Evolutionary conservation across 2,113 vertebrate genomes (phyloP).

Genomic region (Hymenochirus boettgeri): DNA sequence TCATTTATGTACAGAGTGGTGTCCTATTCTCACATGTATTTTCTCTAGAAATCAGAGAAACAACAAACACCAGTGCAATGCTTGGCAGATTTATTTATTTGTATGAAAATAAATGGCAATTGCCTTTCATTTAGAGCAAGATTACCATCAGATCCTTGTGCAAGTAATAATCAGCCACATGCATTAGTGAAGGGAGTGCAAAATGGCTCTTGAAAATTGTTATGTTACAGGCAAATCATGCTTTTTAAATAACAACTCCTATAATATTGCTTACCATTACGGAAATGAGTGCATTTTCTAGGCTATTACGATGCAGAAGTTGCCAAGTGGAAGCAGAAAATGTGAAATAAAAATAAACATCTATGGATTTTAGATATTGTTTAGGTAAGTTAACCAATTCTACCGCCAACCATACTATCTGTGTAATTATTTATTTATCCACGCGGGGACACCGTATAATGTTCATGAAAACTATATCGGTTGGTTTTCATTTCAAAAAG

Average conservation of each 20-base stretch:
- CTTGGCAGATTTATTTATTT: conserved; percentile 45
- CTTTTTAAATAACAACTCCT: conserved; percentile 39
- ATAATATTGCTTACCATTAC: conserved; percentile 23
- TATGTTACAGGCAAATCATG: conserved; percentile 20
- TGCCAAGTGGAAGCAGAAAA: conserved; percentile 47
- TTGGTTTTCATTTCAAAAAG: conserved; percentile 18
- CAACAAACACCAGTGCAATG: conserved; percentile 32
- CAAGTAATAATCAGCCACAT: conserved; percentile 24
- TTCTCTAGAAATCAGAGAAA: conserved; percentile 44
- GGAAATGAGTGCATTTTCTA: conserved; percentile 45
- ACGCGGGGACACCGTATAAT: neutral
- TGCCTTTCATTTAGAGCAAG: conserved; percentile 55
- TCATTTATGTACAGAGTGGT: conserved; percentile 34
- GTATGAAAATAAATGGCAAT: conserved; percentile 48
- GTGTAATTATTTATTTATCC: conserved; percentile 35
- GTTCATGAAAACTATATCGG: neutral
- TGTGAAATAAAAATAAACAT: conserved; percentile 44
- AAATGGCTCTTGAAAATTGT: conserved; percentile 28
- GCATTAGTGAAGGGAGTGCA: conserved; percentile 33
- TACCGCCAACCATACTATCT: neutral
- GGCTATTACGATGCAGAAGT: conserved; percentile 51
- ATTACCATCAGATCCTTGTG: conserved; percentile 51
- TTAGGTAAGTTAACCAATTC: conserved; percentile 51
- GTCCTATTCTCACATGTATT: conserved; percentile 37
- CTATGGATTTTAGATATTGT: conserved; percentile 51